Percentiles rank a stretch among this genome's conserved stretches.
Evolutionary conservation across 1,140 invertebrate species (phyloP).

Genomic region (Saccostrea cuccullata): DNA sequence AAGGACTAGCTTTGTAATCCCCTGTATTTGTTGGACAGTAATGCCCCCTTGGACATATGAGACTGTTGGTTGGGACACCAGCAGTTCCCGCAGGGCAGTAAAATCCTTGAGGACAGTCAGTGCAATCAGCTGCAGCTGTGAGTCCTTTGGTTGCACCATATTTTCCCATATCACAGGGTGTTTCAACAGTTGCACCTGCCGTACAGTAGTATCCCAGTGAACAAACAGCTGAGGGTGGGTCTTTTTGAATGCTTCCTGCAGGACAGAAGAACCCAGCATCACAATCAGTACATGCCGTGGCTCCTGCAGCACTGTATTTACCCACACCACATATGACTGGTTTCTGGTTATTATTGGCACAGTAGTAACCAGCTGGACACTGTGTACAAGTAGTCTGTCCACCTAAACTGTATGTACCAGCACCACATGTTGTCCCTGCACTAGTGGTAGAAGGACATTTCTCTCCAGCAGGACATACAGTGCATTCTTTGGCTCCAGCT

Average conservation of each 20-base stretch:
- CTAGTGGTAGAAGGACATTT: conserved; percentile 68
- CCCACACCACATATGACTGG: conserved; percentile 71
- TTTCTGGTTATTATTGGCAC: conserved; percentile 52
- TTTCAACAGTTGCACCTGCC: conserved; percentile 65
- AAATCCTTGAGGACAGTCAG: conserved; percentile 69
- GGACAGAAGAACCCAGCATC: conserved; percentile 71
- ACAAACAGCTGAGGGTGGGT: conserved; percentile 67
- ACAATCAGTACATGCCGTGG: conserved; percentile 64
- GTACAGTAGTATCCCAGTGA: conserved; percentile 73
- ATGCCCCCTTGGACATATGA: conserved; percentile 71
- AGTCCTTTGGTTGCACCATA: conserved; percentile 71
- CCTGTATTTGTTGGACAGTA: conserved; percentile 70
- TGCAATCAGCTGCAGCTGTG: conserved; percentile 61
- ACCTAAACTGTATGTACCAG: conserved; percentile 72
- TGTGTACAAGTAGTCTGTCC: conserved; percentile 66
- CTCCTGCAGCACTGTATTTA: conserved; percentile 64
- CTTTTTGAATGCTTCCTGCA: conserved; percentile 68
- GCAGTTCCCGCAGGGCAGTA: conserved; percentile 74
- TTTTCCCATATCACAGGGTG: conserved; percentile 67
- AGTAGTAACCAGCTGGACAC: conserved; percentile 73
- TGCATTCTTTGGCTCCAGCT: conserved; percentile 67
- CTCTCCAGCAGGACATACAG: conserved; percentile 70
- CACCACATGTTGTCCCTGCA: conserved; percentile 64
- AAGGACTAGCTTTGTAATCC: conserved; percentile 68
- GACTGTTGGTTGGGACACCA: conserved; percentile 62